Conservation (phyloP, 2,888 invertebrate species). For the Bugulina stolonifera region DNA sequence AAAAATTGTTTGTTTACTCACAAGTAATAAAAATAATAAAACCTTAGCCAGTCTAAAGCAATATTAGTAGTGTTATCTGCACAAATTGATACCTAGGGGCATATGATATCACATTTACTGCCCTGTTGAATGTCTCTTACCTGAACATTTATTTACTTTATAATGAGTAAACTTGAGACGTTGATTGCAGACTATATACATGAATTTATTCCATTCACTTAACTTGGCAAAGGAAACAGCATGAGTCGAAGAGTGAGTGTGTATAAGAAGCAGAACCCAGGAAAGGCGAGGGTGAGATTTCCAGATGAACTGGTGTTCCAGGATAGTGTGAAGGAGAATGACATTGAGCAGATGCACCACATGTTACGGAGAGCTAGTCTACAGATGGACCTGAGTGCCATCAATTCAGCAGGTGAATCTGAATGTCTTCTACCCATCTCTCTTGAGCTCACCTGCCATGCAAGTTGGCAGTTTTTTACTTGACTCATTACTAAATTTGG, state of each 20-base stretch:
- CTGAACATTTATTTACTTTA: not conserved
- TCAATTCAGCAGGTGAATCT: conserved; percentile 43
- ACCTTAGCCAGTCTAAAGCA: no score
- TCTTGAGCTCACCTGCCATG: no score
- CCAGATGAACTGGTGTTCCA: conserved; percentile 50
- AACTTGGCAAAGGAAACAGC: conserved; percentile 23
- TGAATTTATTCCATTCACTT: no score
- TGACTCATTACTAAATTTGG: no score
- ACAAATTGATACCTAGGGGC: not conserved
- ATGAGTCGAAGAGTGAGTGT: conserved; percentile 50
- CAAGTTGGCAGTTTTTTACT: no score
- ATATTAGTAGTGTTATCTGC: not conserved
- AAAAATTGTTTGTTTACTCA: no score
- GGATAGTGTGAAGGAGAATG: conserved; percentile 51
- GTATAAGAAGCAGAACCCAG: conserved; percentile 44
- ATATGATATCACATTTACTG: not conserved
- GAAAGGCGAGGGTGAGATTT: conserved; percentile 44
- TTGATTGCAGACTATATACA: no score
- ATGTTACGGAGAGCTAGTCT: conserved; percentile 50
- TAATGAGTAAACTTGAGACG: no score
- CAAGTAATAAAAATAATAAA: no score
- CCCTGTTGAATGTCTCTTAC: not conserved
- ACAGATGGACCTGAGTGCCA: conserved; percentile 47
- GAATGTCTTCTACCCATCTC: no score
- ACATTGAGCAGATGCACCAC: conserved; percentile 39